Evolutionary conservation across 2,113 vertebrate species (phyloP), one percentile per base, ranked within the genome.

Genomic region (Microcebus griseorufus): DNA sequence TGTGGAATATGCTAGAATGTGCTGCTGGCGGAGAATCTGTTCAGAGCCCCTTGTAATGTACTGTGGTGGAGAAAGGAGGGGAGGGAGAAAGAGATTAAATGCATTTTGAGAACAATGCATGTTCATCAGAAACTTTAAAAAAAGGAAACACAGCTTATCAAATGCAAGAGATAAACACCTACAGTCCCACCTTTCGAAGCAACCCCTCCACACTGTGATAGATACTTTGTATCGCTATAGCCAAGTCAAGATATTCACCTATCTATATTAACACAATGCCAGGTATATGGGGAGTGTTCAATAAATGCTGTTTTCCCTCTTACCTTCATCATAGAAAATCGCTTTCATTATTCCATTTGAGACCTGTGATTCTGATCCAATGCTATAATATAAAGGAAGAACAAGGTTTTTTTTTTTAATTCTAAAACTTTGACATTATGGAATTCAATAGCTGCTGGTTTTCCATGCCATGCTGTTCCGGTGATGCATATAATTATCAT

Each of bases 341-440:
- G 18, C 88, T 91, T 78, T 32, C 16, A 55, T 97, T 60, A 65
- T 73, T 55, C 45, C 13, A 60, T 20, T 55, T 23, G 78, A 79
- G 91, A 53, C 67, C 87, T 14, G 39, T 78, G 70, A 75, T 84
- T 86, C 62, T 72, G 78, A 96, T 65, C 92, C 82, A 45, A 16
- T 73, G 65, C 37, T 82, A 22, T 51, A 70, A 83, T 32, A 76
- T 48, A 45, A 81, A 94, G 80, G 72, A 87, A 95, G 93, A 93
- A 67, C 45, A 60, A 37, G 60, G 27, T 39, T 81, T n/a, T 82
- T 45, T 45, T 45, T 45, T 45, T 72, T 27, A 42, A 78, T 78
- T 93, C 67, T 58, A 5, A 90, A 88, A 91, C 60, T 65, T 62
- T 78, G 91, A 85, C 82, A 1, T 79, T 37, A 16, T 14, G 39